These are phyloP conservation scores for Beroe ovata DNA, from an alignment of 37 sponge, comb jelly and placozoan species.

Conservation along the genomic window DNA sequence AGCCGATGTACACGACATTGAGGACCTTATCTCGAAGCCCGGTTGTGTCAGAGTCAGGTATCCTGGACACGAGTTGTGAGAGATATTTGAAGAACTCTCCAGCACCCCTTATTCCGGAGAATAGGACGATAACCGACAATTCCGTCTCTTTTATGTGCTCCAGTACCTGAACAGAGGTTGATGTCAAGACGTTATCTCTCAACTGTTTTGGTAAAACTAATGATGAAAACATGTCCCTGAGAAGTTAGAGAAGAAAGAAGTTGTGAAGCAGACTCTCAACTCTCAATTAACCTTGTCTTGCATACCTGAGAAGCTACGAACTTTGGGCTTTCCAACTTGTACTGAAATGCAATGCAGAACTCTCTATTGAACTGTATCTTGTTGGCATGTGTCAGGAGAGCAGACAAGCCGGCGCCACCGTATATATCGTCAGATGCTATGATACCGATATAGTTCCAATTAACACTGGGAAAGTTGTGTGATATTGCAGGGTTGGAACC, in stretches of 20 bases:
- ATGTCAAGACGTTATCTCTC: no score
- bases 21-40: background rate
- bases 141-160: conserved; percentile 3
- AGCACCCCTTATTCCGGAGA: background rate
- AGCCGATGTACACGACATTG: conserved; percentile 14
- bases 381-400: conserved; percentile 4
- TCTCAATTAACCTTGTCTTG: background rate
- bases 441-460: conserved; percentile 36
- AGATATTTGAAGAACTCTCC: conserved; percentile 5
- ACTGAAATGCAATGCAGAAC: conserved; percentile 8
- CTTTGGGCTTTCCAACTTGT: background rate
- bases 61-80: background rate
- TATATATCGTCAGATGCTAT: conserved; percentile 30
- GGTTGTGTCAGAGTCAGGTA: background rate
- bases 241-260: no score
- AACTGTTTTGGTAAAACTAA: no score
- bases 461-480: background rate
- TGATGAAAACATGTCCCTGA: no score
- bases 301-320: background rate
- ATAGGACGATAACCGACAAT: conserved; percentile 41
- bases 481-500: no score
- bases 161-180: conserved; percentile 60
- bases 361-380: background rate
- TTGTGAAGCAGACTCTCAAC: no score
- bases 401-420: conserved; percentile 42